Base-by-base conservation (phyloP, 2,113 vertebrate species). In the Gavialis gangeticus region DNA sequence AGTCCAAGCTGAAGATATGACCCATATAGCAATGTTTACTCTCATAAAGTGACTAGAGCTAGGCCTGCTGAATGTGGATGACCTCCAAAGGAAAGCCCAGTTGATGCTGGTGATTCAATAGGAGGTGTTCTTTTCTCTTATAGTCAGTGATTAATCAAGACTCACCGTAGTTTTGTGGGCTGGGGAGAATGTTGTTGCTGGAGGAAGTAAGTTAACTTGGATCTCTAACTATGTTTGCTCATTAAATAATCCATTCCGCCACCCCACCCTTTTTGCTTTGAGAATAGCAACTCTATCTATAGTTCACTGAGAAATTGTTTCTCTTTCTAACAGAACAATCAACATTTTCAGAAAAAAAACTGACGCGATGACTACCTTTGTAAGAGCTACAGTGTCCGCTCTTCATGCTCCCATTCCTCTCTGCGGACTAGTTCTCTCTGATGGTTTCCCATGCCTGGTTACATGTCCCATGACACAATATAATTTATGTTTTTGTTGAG, bases 381-480 rank as follows among this genome's bases (percentile, higher is more conserved):
- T 69, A 19, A n/a, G 15, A 69, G 34, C 34, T 69, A 30, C 34
- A 69, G 18, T 34, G 30, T 12, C 30, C 30, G n/a, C 19, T 8
- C 9, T n/a, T 67, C 2, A 1, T 0, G 0, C 13, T 14, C 5
- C 16, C 19, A 13, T 24, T 34, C 4, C 9, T n/a, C 62, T 12
- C 82, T 2, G 16, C n/a, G 67, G 16, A 5, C 46, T 60, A 21
- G 6, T 46, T 87, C 89, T 37, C 28, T 69, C n/a, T 46, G 46
- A 46, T 46, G n/a, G 3, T 69, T 69, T 69, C 19, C 18, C 66
- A 69, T 30, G 46, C 7, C 46, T 46, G 46, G 46, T 46, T 46
- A 46, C 46, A 46, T 46, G 46, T 46, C 46, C 46, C 46, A 46
- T 46, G 46, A 46, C 46, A 46, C 46, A 46, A 46, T 9, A 46